Conservation (phyloP, 2,797 vertebrate species). For the Eutrigla gurnardus region DNA sequence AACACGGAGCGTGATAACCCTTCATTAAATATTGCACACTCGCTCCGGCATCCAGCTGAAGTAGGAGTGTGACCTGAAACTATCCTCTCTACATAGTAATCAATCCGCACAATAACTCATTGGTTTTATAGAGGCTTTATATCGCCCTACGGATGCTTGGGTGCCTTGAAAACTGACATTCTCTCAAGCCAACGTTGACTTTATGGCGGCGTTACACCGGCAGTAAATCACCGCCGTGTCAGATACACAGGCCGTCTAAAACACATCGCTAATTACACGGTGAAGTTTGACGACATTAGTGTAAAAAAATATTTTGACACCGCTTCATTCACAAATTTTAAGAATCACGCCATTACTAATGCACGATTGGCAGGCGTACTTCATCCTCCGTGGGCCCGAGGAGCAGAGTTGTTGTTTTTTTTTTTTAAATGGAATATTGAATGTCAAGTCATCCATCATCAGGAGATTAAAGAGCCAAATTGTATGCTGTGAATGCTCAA, state of each 20-base stretch:
- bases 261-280: constrained; percentile 49
- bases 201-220: constrained; percentile 51
- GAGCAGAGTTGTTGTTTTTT: constrained; percentile 16
- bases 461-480: constrained; percentile 61
- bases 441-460: constrained; percentile 63
- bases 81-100: constrained; percentile 59
- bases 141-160: constrained; percentile 53
- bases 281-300: constrained; percentile 21
- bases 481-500: constrained; percentile 44
- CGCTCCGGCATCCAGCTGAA: constrained; percentile 60
- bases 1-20: constrained; percentile 74
- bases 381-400: constrained; percentile 20
- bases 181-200: constrained; percentile 37
- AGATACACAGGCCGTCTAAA: constrained; percentile 54
- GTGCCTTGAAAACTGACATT: constrained; percentile 61
- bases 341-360: constrained; percentile 22
- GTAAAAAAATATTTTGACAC: constrained; percentile 32
- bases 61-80: constrained; percentile 60
- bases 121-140: constrained; percentile 65
- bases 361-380: constrained; percentile 11
- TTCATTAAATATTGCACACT: constrained; percentile 84
- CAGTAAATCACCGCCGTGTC: constrained; percentile 65
- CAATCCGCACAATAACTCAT: constrained; percentile 64
- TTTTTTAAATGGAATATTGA: constrained; percentile 56
- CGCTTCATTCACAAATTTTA: constrained; percentile 50